Conservation (phyloP, 2,113 vertebrate species). For the Chlamydotis undulata region DNA sequence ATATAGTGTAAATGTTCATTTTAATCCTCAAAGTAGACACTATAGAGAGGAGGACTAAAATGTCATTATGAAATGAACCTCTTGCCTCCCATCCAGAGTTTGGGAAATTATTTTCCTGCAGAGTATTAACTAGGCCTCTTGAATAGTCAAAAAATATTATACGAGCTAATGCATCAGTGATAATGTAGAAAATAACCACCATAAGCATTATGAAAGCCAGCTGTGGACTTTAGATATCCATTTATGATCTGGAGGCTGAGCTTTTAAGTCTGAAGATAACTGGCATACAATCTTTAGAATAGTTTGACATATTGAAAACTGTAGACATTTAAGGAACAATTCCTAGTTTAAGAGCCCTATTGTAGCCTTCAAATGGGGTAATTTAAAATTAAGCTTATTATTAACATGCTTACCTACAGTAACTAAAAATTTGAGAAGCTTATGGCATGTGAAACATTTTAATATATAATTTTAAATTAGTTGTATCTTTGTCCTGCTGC, state of each 20-base stretch:
- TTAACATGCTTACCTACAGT: background rate
- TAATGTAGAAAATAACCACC: background rate
- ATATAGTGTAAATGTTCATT: background rate
- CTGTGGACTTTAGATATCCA: background rate
- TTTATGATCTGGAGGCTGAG: background rate
- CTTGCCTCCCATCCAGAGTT: fast-evolving
- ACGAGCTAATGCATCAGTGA: background rate
- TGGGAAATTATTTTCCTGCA: background rate
- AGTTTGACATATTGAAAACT: background rate
- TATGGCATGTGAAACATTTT: background rate
- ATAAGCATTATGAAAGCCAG: background rate
- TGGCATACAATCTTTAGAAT: background rate
- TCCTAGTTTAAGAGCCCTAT: background rate
- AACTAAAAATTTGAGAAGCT: background rate
- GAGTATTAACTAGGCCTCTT: background rate
- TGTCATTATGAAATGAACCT: background rate
- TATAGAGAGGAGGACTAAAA: background rate
- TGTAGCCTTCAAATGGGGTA: background rate
- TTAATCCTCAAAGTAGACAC: background rate
- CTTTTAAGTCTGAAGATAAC: background rate
- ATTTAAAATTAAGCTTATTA: background rate
- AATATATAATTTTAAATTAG: background rate
- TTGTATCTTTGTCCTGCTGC: background rate
- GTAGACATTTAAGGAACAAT: background rate
- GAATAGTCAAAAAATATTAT: background rate